These are phyloP conservation scores for Acanthoscelides obtectus DNA, from an alignment of 2,888 invertebrate species.

Conservation along the genomic window DNA sequence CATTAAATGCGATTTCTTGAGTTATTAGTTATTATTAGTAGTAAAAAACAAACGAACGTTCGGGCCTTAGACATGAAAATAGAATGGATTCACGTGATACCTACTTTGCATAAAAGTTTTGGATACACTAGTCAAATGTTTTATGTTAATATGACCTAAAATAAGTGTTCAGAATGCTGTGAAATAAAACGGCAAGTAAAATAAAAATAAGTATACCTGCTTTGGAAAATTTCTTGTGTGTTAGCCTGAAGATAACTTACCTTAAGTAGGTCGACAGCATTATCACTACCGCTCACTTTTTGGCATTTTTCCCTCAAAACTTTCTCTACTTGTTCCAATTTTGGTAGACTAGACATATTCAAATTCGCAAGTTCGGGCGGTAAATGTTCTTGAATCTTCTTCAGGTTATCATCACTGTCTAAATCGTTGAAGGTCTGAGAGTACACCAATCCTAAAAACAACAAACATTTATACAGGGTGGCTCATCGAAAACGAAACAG, in stretches of 20 bases:
- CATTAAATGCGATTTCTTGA: too few species aligned
- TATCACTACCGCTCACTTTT: conserved; percentile 54
- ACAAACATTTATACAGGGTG: too few species aligned
- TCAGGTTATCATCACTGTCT: conserved; percentile 23
- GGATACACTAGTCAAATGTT: too few species aligned
- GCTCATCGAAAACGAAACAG: too few species aligned
- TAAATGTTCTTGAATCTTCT: conserved; percentile 23
- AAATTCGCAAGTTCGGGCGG: conserved; percentile 30
- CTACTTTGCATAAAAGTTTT: too few species aligned
- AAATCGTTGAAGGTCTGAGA: conserved; percentile 14
- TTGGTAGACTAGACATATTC: conserved; percentile 35
- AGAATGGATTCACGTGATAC: too few species aligned
- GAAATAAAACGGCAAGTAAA: not conserved
- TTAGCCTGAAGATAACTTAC: conserved; percentile 36
- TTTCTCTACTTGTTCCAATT: conserved; percentile 50
- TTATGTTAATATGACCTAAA: too few species aligned
- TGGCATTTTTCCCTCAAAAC: conserved; percentile 62
- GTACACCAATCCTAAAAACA: not conserved
- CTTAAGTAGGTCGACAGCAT: conserved; percentile 52
- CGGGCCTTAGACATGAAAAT: too few species aligned
- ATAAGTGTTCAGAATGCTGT: too few species aligned
- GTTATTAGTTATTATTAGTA: too few species aligned
- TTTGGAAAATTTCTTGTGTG: not conserved
- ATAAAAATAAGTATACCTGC: not conserved
- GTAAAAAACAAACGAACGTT: too few species aligned